Percentiles rank a stretch among this genome's conserved stretches.
Evolutionary conservation across 1,140 invertebrate species (phyloP).

Genomic region (Temnothorax curvispinosus): DNA sequence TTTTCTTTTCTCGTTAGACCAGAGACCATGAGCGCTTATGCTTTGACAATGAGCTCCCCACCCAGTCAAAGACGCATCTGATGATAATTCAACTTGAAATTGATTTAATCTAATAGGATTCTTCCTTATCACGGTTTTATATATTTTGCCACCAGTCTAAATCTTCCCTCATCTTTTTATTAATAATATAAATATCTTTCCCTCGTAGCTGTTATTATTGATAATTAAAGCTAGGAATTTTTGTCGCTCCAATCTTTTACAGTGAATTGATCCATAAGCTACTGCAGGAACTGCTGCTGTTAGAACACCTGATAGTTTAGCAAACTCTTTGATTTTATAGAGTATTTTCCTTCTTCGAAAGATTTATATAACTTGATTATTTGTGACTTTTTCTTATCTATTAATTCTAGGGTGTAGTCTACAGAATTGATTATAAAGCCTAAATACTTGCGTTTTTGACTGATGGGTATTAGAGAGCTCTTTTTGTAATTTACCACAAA

Average conservation of each 20-base stretch:
- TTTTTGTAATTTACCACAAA: constrained; percentile 49
- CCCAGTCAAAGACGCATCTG: constrained; percentile 30
- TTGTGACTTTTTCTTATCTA: neutral
- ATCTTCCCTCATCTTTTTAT: neutral
- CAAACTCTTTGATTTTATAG: constrained; percentile 65
- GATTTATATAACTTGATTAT: neutral
- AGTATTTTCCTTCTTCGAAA: neutral
- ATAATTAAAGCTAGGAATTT: constrained; percentile 30
- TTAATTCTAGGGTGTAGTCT: neutral
- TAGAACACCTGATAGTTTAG: constrained; percentile 47
- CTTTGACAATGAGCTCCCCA: constrained; percentile 28
- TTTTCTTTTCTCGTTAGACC: neutral
- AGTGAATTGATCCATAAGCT: constrained; percentile 61
- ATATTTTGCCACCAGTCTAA: constrained; percentile 68
- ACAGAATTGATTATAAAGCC: constrained; percentile 4
- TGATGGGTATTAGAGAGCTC: neutral
- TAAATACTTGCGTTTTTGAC: constrained; percentile 14
- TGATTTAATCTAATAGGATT: constrained; percentile 51
- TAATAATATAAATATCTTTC: neutral
- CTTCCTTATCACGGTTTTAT: constrained; percentile 17
- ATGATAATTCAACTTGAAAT: constrained; percentile 14
- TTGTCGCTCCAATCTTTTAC: constrained; percentile 58
- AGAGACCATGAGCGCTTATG: neutral
- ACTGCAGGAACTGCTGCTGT: constrained; percentile 53
- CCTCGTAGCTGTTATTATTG: neutral